Evolutionary conservation across 1,140 invertebrate genomes (phyloP), one percentile per base, ranked within the genome.

Genomic region (Argopecten irradians): DNA sequence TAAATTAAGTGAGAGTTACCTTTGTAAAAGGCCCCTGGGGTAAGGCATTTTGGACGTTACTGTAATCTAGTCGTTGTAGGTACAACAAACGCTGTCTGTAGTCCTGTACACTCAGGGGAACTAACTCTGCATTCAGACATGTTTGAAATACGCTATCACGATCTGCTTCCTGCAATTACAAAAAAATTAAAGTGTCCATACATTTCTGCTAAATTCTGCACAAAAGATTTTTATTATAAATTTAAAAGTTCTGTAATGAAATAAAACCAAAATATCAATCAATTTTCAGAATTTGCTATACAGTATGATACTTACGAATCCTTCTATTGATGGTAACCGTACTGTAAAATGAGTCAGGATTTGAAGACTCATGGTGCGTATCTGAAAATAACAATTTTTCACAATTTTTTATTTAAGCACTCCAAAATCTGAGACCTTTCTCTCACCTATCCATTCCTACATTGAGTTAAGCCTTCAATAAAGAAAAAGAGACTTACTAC

Each of bases 51-150:
- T 94, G 89, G 9, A 96, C 95, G 33, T 93, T 89, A 7, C 92
- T 91, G 87, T 92, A 93, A n/a, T 97, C 96, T 43, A 99, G 95
- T 90, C 97, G 97, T 91, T 97, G 97, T 16, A 99, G 93, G 90
- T 97, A 95, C 83, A 97, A 95, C 8, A 98, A 93, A 93, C 97
- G 97, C 22, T 97, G 96, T 88, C 98, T 96, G 93, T 98, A 98
- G 33, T 97, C 97, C 85, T 97, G 96, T 3, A 99, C 96, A 19
- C 96, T 96, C 0, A 95, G 96, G 0, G 96, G 96, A 55, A 97
- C 96, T 35, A 95, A 96, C 96, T 98, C 98, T 5, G 97, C 97
- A 87, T 96, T 93, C 90, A 97, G 96, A 93, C 97, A 97, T 86
- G 97, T 96, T 41, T 96, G 95, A 92, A 98, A 98, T 0, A 97